Conservation (phyloP, 2,797 vertebrate species). For the Thaleichthys pacificus region DNA sequence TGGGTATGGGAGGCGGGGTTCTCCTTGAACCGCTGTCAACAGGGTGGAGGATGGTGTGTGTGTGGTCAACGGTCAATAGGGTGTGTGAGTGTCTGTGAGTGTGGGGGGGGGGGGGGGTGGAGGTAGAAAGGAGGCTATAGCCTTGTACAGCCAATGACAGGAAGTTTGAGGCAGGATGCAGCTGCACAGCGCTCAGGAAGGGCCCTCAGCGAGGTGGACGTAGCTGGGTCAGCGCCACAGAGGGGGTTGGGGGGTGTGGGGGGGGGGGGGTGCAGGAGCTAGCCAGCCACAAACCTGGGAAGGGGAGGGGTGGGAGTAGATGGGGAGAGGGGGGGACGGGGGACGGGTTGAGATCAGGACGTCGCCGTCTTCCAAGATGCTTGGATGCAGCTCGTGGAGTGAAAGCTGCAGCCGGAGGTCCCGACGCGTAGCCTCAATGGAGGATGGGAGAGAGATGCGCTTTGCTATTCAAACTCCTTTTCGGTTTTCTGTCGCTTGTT, state of each 20-base stretch:
- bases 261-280: conserved; percentile 12
- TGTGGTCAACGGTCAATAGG: conserved; percentile 7
- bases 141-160: conserved; percentile 81
- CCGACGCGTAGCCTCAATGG: too few relatives aligned
- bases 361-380: background rate
- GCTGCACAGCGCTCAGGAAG: conserved; percentile 80
- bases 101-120: conserved; percentile 53
- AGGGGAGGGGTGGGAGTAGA: background rate
- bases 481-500: background rate
- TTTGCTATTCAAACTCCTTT: too few relatives aligned
- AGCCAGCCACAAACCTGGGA: background rate
- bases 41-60: conserved; percentile 19
- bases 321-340: background rate
- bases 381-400: background rate
- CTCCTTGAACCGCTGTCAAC: conserved; percentile 2
- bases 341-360: background rate
- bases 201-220: conserved; percentile 69
- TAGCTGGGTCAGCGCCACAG: conserved; percentile 67
- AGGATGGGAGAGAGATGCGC: too few relatives aligned
- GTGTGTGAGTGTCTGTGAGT: conserved; percentile 12
- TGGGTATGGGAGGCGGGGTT: background rate
- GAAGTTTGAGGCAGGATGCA: conserved; percentile 80
- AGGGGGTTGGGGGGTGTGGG: conserved; percentile 30
- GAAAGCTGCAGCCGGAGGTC: background rate
- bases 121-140: conserved; percentile 58